Evolutionary conservation across 2,797 vertebrate species (phyloP).

Genomic region (Bucorvus abyssinicus): DNA sequence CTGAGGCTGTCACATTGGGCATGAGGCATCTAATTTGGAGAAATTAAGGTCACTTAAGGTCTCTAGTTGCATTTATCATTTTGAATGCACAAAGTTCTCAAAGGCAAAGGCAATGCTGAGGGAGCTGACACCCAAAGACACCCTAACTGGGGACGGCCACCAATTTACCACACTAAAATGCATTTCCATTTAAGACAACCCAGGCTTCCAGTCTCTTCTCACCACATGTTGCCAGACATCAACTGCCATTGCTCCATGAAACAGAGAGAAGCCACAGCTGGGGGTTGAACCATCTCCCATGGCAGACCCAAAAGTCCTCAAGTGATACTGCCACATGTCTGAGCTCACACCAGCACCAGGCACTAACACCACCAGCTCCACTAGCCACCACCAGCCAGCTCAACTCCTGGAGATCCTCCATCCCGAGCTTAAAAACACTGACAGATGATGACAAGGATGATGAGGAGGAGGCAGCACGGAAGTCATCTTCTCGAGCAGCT

Average conservation of each 20-base stretch:
- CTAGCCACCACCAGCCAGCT: background rate
- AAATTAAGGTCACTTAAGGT: conserved; percentile 54
- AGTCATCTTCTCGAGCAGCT: background rate
- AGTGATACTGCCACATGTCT: accelerated
- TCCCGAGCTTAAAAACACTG: background rate
- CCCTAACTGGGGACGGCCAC: background rate
- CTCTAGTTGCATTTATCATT: conserved; percentile 14
- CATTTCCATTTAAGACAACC: background rate
- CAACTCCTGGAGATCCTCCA: background rate
- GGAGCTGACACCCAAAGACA: background rate
- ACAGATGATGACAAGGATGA: background rate
- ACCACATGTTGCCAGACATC: accelerated
- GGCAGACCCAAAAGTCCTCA: background rate
- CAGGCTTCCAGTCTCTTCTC: background rate
- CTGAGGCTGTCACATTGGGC: conserved; percentile 32
- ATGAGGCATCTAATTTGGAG: conserved; percentile 14
- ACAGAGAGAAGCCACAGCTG: background rate
- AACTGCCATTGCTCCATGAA: background rate
- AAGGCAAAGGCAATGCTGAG: background rate
- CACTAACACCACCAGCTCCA: background rate
- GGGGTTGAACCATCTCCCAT: background rate
- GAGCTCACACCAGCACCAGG: background rate
- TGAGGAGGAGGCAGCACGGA: background rate
- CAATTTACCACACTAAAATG: background rate
- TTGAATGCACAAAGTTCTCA: background rate